Conservation (phyloP, 2,888 invertebrate genomes). For the Xylocampa areola region DNA sequence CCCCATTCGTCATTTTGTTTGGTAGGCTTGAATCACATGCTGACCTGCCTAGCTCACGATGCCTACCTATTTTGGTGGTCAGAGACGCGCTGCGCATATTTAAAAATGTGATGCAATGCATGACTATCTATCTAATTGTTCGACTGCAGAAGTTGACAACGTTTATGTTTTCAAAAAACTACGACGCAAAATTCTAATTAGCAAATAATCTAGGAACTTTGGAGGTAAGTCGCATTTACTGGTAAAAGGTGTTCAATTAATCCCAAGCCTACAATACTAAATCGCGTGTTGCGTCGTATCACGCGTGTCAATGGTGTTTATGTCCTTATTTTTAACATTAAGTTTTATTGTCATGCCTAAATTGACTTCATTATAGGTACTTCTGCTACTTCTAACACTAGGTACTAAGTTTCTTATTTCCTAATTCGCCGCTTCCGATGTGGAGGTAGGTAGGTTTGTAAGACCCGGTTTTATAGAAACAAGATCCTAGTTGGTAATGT, state of each 20-base stretch:
- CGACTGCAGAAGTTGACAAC: no score
- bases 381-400: slow-evolving; percentile 5
- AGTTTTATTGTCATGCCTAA: slow-evolving; percentile 15
- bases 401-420: no score
- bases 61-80: slow-evolving; percentile 18
- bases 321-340: no score
- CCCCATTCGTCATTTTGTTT: slow-evolving; percentile 1
- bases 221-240: no score
- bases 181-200: not conserved
- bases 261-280: slow-evolving; percentile 5
- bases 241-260: not conserved
- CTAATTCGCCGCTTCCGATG: not conserved
- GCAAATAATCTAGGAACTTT: no score
- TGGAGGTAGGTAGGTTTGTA: slow-evolving; percentile 1
- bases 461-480: not conserved
- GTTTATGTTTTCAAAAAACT: no score
- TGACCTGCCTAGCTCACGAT: slow-evolving; percentile 15
- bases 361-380: slow-evolving; percentile 12
- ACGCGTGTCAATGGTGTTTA: not conserved
- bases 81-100: slow-evolving; percentile 12
- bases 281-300: slow-evolving; percentile 22
- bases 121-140: slow-evolving; percentile 1
- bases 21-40: slow-evolving; percentile 17
- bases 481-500: no score
- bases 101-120: slow-evolving; percentile 9